These are phyloP conservation scores for Trinorchestia longiramus DNA, from an alignment of 1,140 invertebrate genomes.

Conservation along the genomic window DNA sequence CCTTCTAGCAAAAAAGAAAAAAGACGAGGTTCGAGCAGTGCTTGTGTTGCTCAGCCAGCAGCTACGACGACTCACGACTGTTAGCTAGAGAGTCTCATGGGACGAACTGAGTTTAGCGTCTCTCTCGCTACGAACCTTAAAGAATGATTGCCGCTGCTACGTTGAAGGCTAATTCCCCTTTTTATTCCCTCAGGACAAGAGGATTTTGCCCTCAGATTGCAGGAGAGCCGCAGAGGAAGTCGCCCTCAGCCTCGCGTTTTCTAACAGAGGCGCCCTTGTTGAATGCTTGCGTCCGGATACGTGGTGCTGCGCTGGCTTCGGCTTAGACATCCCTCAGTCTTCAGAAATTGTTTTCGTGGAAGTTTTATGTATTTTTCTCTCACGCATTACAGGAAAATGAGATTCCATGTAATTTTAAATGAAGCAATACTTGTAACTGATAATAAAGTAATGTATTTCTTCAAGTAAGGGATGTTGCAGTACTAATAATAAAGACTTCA, in stretches of 20 bases:
- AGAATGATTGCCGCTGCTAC: conserved; percentile 23
- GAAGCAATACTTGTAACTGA: background rate
- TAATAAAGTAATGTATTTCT: background rate
- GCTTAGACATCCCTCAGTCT: background rate
- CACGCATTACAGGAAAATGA: background rate
- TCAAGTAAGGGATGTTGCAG: background rate
- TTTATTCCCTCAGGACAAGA: conserved; percentile 42
- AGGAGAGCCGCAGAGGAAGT: background rate
- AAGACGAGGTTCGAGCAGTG: background rate
- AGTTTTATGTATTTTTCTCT: background rate
- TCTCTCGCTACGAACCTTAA: conserved; percentile 15
- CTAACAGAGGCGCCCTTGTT: conserved; percentile 33
- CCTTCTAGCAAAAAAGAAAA: background rate
- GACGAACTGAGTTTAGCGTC: conserved; percentile 21
- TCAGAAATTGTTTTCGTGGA: background rate
- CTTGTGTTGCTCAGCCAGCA: background rate
- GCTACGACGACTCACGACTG: background rate
- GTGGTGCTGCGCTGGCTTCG: background rate
- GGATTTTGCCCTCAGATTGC: conserved; percentile 43
- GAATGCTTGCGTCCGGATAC: background rate
- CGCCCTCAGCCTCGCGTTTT: background rate
- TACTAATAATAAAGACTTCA: background rate
- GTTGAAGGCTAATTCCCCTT: conserved; percentile 49
- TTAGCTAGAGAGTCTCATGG: background rate
- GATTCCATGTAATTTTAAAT: background rate